Base-by-base conservation (phyloP, 2,888 invertebrate genomes). In the Falcaria lacertinaria region DNA sequence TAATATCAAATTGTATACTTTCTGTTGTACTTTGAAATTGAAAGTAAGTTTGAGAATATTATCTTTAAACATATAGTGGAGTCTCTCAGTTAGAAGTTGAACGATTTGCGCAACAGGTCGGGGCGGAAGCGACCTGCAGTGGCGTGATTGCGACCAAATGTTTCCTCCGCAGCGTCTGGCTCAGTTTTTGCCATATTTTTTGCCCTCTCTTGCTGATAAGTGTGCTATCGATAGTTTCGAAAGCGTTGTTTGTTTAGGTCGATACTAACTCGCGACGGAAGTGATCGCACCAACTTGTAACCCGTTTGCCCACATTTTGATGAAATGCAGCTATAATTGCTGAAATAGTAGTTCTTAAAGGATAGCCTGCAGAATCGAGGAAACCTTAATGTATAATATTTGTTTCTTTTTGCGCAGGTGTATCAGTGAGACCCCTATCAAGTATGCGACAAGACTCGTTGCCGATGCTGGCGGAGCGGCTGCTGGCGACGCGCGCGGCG, bases 91-190 rank as follows among this genome's bases (percentile, higher is more conserved):
- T 50, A 52, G 60, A 54, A 28, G 28, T 57, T 59, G 57, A 68
- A 70, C 72, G 74, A 78, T 86, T 87, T 87, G 87, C 82, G 87
- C 87, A 89, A 89, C 87, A 89, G 87, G 88, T 88, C 87, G 87
- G 85, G 85, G 81, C 88, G 88, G 88, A 89, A 88, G 81, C 81
- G 88, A 87, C 86, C 86, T 89, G 88, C 86, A 82, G 64, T 74
- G 77, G 65, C 69, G 74, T 84, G 84, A 88, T 87, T 86, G 87
- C 85, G 80, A 88, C 88, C 88, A 87, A 89, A 87, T 88, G 88
- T 89, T 87, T 84, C 86, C 85, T 84, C 73, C 73, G 72, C 67
- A 69, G 64, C 79, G 80, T 75, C 81, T 81, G 80, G 73, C 74
- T 76, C 51, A 71, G 71, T 89, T 88, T 88, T 89, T 89, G 80